Percentiles rank a stretch among this genome's conserved stretches.
Conservation (phyloP, 1,140 invertebrate genomes). For the Drosophila elegans region DNA sequence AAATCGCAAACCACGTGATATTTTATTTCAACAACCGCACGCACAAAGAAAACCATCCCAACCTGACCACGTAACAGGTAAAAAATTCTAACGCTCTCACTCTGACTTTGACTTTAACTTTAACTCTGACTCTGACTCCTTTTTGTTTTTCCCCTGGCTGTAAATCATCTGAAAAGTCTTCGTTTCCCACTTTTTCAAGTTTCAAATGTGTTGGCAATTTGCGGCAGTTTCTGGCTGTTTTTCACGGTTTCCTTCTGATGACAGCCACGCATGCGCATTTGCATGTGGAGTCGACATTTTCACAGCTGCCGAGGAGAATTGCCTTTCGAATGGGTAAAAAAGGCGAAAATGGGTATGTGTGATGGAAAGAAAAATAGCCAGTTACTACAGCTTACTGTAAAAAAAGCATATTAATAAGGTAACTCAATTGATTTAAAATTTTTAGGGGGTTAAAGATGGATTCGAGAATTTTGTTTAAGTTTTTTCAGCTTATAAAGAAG, state of each 20-base stretch:
- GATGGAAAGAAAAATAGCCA: background rate
- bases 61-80: conserved; percentile 59
- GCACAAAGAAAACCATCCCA: conserved; percentile 23
- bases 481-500: too few relatives aligned
- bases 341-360: background rate
- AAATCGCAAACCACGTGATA: conserved; percentile 84
- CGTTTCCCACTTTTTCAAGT: conserved; percentile 3
- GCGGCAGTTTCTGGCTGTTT: conserved; percentile 4
- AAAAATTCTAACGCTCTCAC: conserved; percentile 6
- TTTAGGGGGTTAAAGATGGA: too few relatives aligned
- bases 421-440: too few relatives aligned
- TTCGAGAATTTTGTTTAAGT: too few relatives aligned
- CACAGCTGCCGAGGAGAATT: conserved; percentile 16
- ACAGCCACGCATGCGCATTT: conserved; percentile 66
- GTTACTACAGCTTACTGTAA: too few relatives aligned
- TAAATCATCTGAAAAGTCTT: conserved; percentile 44
- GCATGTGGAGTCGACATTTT: conserved; percentile 66
- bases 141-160: conserved; percentile 20
- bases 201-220: conserved; percentile 22
- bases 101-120: background rate
- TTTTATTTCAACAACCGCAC: conserved; percentile 82
- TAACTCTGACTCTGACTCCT: conserved; percentile 4
- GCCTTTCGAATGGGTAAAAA: conserved; percentile 3
- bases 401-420: too few relatives aligned
- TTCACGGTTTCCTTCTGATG: conserved; percentile 35